A percentile compares a stretch with the other conserved stretches of the same genome.
Conservation (phyloP, 2,888 invertebrate species). For the Ernsta delagoae region DNA sequence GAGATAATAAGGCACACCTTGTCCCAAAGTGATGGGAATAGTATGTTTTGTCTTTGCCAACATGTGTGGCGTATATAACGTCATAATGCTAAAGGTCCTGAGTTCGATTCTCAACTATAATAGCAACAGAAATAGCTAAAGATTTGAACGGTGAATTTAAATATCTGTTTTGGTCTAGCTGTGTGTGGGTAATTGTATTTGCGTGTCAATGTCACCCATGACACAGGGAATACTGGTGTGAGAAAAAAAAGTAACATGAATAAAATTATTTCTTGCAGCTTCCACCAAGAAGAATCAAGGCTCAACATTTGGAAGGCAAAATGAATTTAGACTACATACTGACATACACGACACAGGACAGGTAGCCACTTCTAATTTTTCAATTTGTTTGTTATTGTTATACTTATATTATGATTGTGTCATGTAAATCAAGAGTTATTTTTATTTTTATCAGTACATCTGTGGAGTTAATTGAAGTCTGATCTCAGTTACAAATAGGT, state of each 20-base stretch:
- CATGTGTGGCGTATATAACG: too few species aligned
- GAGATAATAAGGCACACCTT: too few species aligned
- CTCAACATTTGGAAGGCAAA: constrained; percentile 16
- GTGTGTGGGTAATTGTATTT: too few species aligned
- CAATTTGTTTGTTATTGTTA: neutral
- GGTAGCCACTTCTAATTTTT: neutral
- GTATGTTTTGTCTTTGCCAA: too few species aligned
- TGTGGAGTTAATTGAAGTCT: neutral
- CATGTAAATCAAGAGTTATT: neutral
- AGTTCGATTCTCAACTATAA: too few species aligned
- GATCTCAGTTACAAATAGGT: constrained; percentile 8
- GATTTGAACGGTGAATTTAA: too few species aligned
- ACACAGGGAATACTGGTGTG: too few species aligned
- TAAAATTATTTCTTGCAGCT: constrained; percentile 39
- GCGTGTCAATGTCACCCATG: too few species aligned
- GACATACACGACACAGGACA: constrained; percentile 10
- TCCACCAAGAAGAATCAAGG: constrained; percentile 40
- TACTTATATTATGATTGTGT: neutral
- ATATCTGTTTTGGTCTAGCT: too few species aligned
- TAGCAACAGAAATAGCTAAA: too few species aligned
- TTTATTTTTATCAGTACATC: neutral
- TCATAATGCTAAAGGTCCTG: too few species aligned
- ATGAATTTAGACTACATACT: constrained; percentile 31
- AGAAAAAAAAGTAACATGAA: neutral
- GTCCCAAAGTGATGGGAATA: too few species aligned